Evolutionary conservation across 1,140 invertebrate genomes (phyloP), one percentile per base, ranked within the genome.

Genomic region (Diabrotica undecimpunctata): DNA sequence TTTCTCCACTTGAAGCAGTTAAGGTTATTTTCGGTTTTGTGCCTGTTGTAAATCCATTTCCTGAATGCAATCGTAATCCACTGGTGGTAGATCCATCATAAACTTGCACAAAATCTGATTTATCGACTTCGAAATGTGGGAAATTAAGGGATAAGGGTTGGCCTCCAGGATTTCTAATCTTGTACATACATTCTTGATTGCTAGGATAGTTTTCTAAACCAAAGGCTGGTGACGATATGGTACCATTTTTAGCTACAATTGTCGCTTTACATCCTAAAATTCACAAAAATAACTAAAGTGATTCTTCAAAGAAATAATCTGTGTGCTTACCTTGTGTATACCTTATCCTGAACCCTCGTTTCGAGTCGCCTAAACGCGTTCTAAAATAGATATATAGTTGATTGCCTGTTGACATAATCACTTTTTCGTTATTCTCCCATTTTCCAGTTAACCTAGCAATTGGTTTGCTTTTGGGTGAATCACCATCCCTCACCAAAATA

Each of bases 371-470:
- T 14, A 95, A 82, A 72, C 91, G 93, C 0, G 94, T 95, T 77
- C 94, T 92, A 76, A 97, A 92, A 75, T 97, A 97, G 58, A 98
- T 78, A 78, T 98, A 97, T 5, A 98, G 77, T 70, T 90, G 86
- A 75, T 89, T 95, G 35, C 90, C 89, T 0, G 95, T 97, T 0
- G 95, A 97, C 79, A 96, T 93, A 35, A 98, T 87, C 10, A 95
- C 90, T 67, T 87, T 86, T 65, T 90, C 88, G 77, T 95, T 94
- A 64, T 92, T 87, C 64, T 87, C 83, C 0, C 84, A 82, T 63
- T 84, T 83, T 54, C 95, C 95, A 3, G 93, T 94, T 37, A 97
- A 77, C 74, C 88, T 83, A 6, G 92, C 91, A 50, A 98, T 87
- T 36, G 91, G 85, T 67, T 88, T 86, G 75, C 90, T 92, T 77